phyloP scores from a whole-genome alignment of 2,888 invertebrate genomes.

The Augiades crinisus region DNA sequence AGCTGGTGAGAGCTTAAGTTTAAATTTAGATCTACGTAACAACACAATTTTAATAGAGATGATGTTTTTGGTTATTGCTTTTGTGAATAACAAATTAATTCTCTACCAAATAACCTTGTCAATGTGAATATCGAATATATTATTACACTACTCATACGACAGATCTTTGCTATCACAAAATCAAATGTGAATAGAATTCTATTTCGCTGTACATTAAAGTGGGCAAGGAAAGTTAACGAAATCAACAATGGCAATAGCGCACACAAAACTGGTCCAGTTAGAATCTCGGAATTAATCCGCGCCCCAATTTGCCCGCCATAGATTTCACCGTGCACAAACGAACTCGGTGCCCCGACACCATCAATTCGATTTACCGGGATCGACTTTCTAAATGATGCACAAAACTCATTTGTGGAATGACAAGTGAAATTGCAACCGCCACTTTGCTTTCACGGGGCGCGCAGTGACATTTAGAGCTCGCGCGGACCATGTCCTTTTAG shows the following conservation, averaged over 20 bases:
- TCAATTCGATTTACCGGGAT: slow-evolving; percentile 62
- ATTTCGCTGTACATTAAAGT: not conserved
- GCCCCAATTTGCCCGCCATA: slow-evolving; percentile 15
- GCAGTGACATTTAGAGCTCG: slow-evolving; percentile 48
- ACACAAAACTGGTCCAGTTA: slow-evolving; percentile 9
- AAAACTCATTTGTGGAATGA: slow-evolving; percentile 72
- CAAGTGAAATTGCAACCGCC: slow-evolving; percentile 61
- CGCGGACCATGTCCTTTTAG: not conserved
- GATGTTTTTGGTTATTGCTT: too few relatives aligned
- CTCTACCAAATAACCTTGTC: too few relatives aligned
- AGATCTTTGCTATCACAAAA: not conserved
- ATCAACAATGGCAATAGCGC: slow-evolving; percentile 1
- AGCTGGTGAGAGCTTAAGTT: too few relatives aligned
- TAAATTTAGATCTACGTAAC: too few relatives aligned
- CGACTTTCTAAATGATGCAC: slow-evolving; percentile 74
- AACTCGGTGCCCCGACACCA: slow-evolving; percentile 33
- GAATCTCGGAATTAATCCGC: slow-evolving; percentile 8
- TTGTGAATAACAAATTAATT: too few relatives aligned
- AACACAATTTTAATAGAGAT: too few relatives aligned
- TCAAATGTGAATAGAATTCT: not conserved
- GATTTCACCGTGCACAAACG: slow-evolving; percentile 39
- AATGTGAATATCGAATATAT: too few relatives aligned
- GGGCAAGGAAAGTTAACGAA: slow-evolving; percentile 2
- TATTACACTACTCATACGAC: too few relatives aligned
- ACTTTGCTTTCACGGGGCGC: slow-evolving; percentile 54